Base-by-base conservation (phyloP, 2,797 vertebrate species). In the Hapalemur alaotrensis region DNA sequence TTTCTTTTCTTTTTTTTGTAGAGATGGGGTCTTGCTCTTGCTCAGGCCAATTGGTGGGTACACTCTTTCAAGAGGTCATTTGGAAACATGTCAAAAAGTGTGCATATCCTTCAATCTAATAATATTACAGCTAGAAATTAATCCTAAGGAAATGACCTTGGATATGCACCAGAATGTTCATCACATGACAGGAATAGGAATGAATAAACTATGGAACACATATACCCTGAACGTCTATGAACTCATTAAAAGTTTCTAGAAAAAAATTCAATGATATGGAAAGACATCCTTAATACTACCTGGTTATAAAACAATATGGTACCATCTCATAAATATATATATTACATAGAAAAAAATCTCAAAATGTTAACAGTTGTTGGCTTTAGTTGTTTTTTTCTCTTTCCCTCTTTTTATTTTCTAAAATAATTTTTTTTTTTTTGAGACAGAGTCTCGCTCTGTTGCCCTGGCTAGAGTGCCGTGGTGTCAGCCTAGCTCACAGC, bases 91-190 rank as follows among this genome's bases (percentile, higher is more conserved):
- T 76, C 35, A 78, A 52, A 83, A 65, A 65, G 25, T 78, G 17
- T 67, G 7, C 46, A 46, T 67, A 87, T 79, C 38, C 20, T 28
- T 88, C 76, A 72, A 76, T 67, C 23, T 82, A 82, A 75, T 63
- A 69, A 83, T 43, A 82, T 88, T 82, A 69, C 17, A 76, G 38
- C n/a, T 46, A 88, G 50, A 92, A 88, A 81, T 88, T 75, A 88
- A 88, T 50, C 28, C 25, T 75, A 69, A 81, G 69, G n/a, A 81
- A 91, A 91, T 76, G 54, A n/a, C 11, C n/a, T 81, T 25, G 7
- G 9, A 82, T 59, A 75, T 57, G 38, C 2, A 80, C 32, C 38
- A 95, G 25, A 65, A 81, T 73, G 57, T 41, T 82, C 22, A 82
- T 59, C 32, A 82, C 41, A 18, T 81, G 65, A 95, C n/a, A 91